phyloP scores from a whole-genome alignment of 2,888 invertebrate species.

The Aelia acuminata region DNA sequence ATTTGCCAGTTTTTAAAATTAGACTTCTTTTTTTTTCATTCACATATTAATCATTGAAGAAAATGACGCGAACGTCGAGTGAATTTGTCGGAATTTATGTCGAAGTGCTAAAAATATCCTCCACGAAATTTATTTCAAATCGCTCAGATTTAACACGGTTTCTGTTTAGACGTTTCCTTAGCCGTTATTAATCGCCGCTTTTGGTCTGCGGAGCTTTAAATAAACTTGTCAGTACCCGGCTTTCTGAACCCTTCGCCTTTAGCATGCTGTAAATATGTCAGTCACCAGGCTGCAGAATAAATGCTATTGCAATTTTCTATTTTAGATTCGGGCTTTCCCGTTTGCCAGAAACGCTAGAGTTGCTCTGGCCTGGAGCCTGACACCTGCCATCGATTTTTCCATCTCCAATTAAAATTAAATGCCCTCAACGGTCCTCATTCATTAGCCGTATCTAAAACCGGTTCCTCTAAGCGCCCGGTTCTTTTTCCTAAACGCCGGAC shows the following conservation, averaged over 20 bases:
- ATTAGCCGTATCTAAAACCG: not conserved
- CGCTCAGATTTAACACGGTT: constrained; percentile 7
- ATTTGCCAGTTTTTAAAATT: not conserved
- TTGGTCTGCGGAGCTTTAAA: not conserved
- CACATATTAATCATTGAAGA: not conserved
- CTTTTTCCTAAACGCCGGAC: not conserved
- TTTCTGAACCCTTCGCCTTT: not conserved
- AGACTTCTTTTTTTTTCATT: not conserved
- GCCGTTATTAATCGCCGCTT: not conserved
- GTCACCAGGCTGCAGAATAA: not conserved
- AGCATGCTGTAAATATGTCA: constrained; percentile 29
- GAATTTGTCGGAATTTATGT: not conserved
- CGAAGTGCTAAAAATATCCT: constrained; percentile 1
- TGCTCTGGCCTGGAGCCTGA: not conserved
- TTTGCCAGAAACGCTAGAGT: not conserved
- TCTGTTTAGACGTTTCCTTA: not conserved
- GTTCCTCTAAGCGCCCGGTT: not conserved
- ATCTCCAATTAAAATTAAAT: constrained; percentile 23
- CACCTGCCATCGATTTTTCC: not conserved
- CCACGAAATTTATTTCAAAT: not conserved
- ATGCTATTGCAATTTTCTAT: constrained; percentile 33
- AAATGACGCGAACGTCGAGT: not conserved
- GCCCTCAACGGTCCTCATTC: constrained; percentile 6
- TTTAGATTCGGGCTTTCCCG: constrained; percentile 2
- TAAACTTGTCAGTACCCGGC: constrained; percentile 1